These are phyloP conservation scores for Adoxophyes honmai DNA, from an alignment of 1,140 invertebrate species.

Conservation along the genomic window DNA sequence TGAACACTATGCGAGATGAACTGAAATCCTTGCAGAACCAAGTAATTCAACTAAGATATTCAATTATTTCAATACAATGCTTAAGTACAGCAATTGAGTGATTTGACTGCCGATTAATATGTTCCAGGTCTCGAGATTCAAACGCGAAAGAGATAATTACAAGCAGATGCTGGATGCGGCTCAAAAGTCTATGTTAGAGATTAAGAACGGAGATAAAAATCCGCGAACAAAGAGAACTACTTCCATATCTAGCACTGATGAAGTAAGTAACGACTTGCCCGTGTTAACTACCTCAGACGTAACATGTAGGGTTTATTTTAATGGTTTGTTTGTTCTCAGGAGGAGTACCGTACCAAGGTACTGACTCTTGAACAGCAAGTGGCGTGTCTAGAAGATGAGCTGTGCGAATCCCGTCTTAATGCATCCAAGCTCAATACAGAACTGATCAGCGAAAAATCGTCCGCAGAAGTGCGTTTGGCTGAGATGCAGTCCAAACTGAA, in stretches of 20 bases:
- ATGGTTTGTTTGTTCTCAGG: constrained; percentile 34
- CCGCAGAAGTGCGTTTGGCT: constrained; percentile 91
- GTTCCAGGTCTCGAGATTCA: constrained; percentile 82
- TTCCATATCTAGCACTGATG: constrained; percentile 78
- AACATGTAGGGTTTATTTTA: neutral
- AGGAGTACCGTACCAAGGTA: constrained; percentile 81
- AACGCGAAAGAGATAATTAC: constrained; percentile 92
- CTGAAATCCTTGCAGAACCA: constrained; percentile 90
- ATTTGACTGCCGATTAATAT: neutral
- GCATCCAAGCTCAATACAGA: constrained; percentile 92
- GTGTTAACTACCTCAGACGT: too few relatives aligned
- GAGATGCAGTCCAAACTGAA: constrained; percentile 95
- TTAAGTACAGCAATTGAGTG: too few relatives aligned
- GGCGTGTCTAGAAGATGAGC: constrained; percentile 90
- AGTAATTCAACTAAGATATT: constrained; percentile 56
- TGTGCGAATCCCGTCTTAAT: constrained; percentile 89
- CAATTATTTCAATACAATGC: neutral
- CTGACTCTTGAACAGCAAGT: constrained; percentile 87
- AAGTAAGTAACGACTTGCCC: constrained; percentile 61
- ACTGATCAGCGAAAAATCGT: constrained; percentile 91
- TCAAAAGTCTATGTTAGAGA: constrained; percentile 88
- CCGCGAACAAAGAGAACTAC: constrained; percentile 36
- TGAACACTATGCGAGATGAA: constrained; percentile 91
- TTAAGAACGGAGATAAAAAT: constrained; percentile 79
- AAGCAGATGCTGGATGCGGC: constrained; percentile 93